Evolutionary conservation across 2,797 vertebrate genomes (phyloP).

Genomic region (Darevskia nairensis): DNA sequence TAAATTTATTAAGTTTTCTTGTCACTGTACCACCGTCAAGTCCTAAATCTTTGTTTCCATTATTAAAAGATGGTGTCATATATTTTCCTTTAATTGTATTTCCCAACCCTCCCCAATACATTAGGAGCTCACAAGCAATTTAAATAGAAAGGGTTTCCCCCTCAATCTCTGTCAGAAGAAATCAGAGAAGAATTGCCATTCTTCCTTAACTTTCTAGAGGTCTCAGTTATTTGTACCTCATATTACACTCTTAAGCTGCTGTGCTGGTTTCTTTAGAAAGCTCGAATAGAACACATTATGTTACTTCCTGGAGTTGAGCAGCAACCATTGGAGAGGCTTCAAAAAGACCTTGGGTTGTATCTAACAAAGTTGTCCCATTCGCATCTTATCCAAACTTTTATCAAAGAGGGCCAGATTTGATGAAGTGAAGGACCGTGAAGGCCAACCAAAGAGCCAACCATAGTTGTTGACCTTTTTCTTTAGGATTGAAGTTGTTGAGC

Average conservation of each 20-base stretch:
- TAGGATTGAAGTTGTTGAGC: too few relatives aligned
- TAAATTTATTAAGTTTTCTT: neutral
- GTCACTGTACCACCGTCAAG: neutral
- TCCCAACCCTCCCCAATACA: too few relatives aligned
- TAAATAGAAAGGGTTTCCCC: neutral
- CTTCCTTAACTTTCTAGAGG: neutral
- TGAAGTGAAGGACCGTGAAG: too few relatives aligned
- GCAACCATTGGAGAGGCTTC: neutral
- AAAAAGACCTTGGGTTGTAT: neutral
- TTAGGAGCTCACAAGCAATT: neutral
- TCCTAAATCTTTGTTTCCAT: neutral
- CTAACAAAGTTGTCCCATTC: too few relatives aligned
- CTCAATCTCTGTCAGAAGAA: neutral
- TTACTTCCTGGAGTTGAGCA: neutral
- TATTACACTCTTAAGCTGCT: neutral
- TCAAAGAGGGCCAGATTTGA: too few relatives aligned
- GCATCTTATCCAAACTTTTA: too few relatives aligned
- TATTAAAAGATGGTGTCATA: neutral
- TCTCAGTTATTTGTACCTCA: neutral
- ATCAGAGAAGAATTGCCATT: neutral
- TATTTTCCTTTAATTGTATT: neutral
- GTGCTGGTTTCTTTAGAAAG: neutral
- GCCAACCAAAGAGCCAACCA: fast-evolving
- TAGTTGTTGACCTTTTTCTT: too few relatives aligned
- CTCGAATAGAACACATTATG: neutral